Percentiles rank a stretch among this genome's conserved stretches.
phyloP scores from a whole-genome alignment of 2,113 vertebrate genomes.

The Grammomys surdaster region DNA sequence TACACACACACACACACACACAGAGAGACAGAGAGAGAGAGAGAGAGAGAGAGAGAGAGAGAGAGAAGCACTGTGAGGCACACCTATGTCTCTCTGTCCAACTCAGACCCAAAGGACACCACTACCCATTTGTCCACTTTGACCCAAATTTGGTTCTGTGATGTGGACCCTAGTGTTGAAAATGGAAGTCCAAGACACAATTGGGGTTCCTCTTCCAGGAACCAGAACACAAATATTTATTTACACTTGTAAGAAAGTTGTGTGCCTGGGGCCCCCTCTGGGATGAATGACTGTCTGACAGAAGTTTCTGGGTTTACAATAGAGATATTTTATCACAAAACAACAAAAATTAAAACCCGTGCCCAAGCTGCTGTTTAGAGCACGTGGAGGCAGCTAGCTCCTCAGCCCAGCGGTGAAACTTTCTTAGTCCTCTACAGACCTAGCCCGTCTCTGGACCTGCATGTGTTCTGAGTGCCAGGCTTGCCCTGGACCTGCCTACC shows the following conservation, averaged over 20 bases:
- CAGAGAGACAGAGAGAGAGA: accelerated
- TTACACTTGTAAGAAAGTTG: conserved; percentile 31
- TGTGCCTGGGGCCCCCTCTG: background rate
- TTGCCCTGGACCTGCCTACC: background rate
- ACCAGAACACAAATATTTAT: conserved; percentile 67
- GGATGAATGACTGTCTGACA: background rate
- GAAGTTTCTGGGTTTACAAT: conserved; percentile 1
- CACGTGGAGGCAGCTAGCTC: background rate
- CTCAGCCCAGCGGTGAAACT: accelerated
- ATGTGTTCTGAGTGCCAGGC: background rate
- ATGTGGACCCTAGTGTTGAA: conserved; percentile 14
- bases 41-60: too few relatives aligned
- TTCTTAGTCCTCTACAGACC: background rate
- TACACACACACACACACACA: background rate
- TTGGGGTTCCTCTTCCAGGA: background rate
- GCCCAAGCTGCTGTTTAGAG: background rate
- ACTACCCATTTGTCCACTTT: conserved; percentile 35
- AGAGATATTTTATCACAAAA: conserved; percentile 2
- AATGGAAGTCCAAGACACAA: conserved; percentile 14
- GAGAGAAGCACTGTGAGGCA: background rate
- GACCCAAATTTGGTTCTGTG: conserved; percentile 62
- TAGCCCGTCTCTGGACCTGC: background rate
- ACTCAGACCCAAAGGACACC: too few relatives aligned
- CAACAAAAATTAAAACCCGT: background rate
- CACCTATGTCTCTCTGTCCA: conserved; percentile 1